A percentile compares a stretch with the other conserved stretches of the same genome.
These are phyloP conservation scores for Hypolimnas misippus DNA, from an alignment of 2,888 invertebrate genomes.

Conservation along the genomic window DNA sequence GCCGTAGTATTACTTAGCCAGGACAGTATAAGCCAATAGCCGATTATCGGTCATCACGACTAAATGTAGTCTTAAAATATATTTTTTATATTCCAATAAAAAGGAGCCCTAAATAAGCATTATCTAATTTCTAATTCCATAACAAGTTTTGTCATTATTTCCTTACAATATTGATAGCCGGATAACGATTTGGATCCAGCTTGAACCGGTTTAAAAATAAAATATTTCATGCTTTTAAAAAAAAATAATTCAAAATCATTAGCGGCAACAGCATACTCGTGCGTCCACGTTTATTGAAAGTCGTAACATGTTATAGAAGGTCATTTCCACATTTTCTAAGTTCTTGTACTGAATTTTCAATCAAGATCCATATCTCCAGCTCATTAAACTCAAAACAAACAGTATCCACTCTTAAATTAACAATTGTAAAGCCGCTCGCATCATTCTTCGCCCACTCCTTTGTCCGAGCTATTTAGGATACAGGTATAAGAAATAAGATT, in stretches of 20 bases:
- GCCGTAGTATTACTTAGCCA: too few species aligned
- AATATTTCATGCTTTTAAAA: too few species aligned
- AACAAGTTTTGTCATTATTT: too few species aligned
- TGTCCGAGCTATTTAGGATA: slow-evolving; percentile 63
- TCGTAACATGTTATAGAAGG: slow-evolving; percentile 21
- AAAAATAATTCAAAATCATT: background rate
- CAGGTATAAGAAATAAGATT: slow-evolving; percentile 51
- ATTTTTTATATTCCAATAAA: too few species aligned
- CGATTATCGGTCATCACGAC: too few species aligned
- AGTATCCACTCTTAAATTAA: slow-evolving; percentile 69
- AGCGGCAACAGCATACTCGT: background rate
- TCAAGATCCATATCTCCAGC: slow-evolving; percentile 60
- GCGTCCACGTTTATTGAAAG: background rate
- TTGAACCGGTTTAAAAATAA: too few species aligned
- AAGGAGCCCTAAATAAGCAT: too few species aligned
- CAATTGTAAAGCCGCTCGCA: slow-evolving; percentile 73
- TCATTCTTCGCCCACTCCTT: slow-evolving; percentile 80
- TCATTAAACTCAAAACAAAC: slow-evolving; percentile 68
- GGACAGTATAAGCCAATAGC: too few species aligned
- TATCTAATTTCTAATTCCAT: too few species aligned
- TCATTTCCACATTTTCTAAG: slow-evolving; percentile 28
- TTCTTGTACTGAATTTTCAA: slow-evolving; percentile 46
- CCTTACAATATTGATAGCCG: too few species aligned
- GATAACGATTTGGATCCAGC: too few species aligned
- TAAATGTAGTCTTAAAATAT: too few species aligned